A percentile compares a stretch with the other conserved stretches of the same genome.
Evolutionary conservation across 2,113 vertebrate genomes (phyloP).

Genomic region (Heterocephalus glaber): DNA sequence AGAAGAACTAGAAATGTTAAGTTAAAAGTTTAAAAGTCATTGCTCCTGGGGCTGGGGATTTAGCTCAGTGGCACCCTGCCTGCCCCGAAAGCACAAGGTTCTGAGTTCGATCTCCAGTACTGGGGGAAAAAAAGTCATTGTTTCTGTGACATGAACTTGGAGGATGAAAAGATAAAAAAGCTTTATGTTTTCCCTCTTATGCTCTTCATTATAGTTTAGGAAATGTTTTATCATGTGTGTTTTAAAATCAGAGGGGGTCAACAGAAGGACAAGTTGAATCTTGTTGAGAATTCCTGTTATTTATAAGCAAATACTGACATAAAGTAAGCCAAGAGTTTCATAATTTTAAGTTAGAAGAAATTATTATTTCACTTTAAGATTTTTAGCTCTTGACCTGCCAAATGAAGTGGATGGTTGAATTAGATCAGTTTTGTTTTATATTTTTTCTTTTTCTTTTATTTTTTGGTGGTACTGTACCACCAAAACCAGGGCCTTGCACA

Average conservation of each 20-base stretch:
- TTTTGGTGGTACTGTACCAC: not conserved
- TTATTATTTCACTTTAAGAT: not conserved
- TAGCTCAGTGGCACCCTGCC: too few species aligned
- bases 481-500: not conserved
- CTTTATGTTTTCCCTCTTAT: not conserved
- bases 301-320: not conserved
- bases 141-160: not conserved
- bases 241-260: not conserved
- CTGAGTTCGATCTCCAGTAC: too few species aligned
- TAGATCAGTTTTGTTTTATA: not conserved
- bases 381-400: not conserved
- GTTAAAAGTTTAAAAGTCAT: not conserved
- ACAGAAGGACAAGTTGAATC: not conserved
- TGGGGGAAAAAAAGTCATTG: not conserved
- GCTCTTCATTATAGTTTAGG: not conserved
- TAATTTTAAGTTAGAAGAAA: not conserved
- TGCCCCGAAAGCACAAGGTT: too few species aligned
- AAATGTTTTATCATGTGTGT: not conserved
- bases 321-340: not conserved
- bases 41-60: not conserved
- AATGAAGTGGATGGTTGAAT: not conserved
- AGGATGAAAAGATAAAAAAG: not conserved
- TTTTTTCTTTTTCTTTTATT: not conserved
- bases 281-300: not conserved
- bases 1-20: not conserved